Base-by-base conservation (phyloP, 2,797 vertebrate species). In the Craterocephalus amniculus region DNA sequence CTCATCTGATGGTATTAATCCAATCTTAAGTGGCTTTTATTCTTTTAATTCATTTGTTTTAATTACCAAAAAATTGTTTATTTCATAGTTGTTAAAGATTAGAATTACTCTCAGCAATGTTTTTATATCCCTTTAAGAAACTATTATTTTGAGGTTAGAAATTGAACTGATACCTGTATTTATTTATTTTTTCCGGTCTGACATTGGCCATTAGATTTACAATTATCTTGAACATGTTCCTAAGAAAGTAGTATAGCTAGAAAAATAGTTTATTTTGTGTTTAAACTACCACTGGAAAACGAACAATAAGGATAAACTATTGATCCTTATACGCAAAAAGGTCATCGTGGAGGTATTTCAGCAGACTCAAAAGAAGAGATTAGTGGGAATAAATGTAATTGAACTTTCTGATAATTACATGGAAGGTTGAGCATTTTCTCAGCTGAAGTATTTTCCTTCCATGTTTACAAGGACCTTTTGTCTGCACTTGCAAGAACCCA, bases 251-350 rank as follows among this genome's bases (percentile, higher is more conserved):
- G 61, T 49, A 32, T 18, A 55, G 29, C 58, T 52, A 57, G 26
- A 20, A 48, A 49, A 29, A 68, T 56, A 63, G 14, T 20, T 70
- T 71, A 38, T 27, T 27, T 36, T 3, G 22, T 49, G 35, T 29
- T 79, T 77, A 67, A 52, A 61, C 32, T 58, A 24, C 43, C 66
- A 31, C 63, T 29, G 63, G 59, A 73, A 65, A 22, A 65, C 36
- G 24, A 8, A 56, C 70, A 56, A 60, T 60, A 10, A 73, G 51
- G 51, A 76, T 66, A 63, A 60, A 65, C 38, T 70, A 64, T 78
- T 72, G 78, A 77, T 84, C 62, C 3, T 2, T 14, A 11, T 12
- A 12, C 13, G n/a, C 12, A 32, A 40, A 26, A 45, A 7, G 49
- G 56, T 63, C 34, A 29, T 27, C 43, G 70, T 40, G 45, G 31